Evolutionary conservation across 2,888 invertebrate species (phyloP).

Genomic region (Notodromas monacha): DNA sequence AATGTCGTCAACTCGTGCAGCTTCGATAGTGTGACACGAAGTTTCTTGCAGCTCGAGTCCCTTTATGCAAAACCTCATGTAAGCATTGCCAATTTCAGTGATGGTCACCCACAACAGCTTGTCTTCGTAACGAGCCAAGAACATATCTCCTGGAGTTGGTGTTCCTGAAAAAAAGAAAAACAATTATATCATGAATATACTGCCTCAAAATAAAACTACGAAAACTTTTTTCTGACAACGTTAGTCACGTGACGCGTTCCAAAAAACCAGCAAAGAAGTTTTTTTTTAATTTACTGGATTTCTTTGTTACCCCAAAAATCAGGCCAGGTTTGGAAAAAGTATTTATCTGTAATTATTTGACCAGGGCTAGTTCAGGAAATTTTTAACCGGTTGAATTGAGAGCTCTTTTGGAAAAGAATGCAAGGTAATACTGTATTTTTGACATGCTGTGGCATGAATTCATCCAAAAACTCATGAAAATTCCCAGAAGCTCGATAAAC

Average conservation of each 20-base stretch:
- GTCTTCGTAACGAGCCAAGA: constrained; percentile 19
- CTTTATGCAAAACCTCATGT: constrained; percentile 16
- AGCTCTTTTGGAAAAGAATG: too few species aligned
- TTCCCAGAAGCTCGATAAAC: too few species aligned
- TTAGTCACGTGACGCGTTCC: too few species aligned
- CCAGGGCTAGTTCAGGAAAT: background rate
- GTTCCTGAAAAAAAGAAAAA: constrained; percentile 5
- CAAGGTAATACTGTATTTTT: too few species aligned
- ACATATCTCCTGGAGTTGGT: too few species aligned
- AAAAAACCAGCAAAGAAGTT: too few species aligned
- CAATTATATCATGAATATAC: background rate
- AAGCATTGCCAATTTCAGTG: constrained; percentile 16
- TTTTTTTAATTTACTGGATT: background rate
- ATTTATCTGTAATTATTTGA: too few species aligned
- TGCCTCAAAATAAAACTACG: constrained; percentile 2
- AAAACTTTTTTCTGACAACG: background rate
- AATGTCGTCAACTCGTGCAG: constrained; percentile 17
- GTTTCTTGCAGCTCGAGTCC: constrained; percentile 19
- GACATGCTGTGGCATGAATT: too few species aligned
- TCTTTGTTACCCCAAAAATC: constrained; percentile 1
- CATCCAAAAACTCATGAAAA: too few species aligned
- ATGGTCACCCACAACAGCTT: constrained; percentile 17
- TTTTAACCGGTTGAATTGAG: background rate
- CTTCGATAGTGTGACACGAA: constrained; percentile 18
- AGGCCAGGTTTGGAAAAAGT: too few species aligned